Percentiles rank a stretch among this genome's conserved stretches.
Evolutionary conservation across 2,888 invertebrate genomes (phyloP).

Genomic region (Pachydiplax longipennis): DNA sequence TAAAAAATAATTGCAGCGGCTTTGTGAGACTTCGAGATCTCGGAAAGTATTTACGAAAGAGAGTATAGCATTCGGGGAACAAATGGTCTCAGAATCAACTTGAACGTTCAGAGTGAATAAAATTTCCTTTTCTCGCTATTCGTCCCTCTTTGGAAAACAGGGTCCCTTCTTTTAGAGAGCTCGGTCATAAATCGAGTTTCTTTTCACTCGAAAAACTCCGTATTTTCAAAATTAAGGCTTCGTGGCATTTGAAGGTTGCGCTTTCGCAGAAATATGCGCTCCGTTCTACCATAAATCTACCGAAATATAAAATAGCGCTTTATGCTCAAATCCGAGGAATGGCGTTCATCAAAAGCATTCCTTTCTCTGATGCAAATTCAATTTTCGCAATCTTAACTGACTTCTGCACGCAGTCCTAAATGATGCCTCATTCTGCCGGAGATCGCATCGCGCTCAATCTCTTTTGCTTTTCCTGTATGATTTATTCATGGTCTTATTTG

Average conservation of each 20-base stretch:
- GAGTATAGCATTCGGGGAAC: not conserved
- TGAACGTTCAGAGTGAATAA: not conserved
- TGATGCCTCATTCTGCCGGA: too few relatives aligned
- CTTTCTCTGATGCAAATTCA: too few relatives aligned
- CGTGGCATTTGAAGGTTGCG: not conserved
- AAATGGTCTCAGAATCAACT: not conserved
- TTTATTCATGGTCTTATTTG: too few relatives aligned
- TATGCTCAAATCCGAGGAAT: too few relatives aligned
- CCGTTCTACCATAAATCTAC: not conserved
- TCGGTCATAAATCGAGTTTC: conserved; percentile 12
- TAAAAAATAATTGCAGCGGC: not conserved
- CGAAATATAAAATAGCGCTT: not conserved
- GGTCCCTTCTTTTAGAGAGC: not conserved
- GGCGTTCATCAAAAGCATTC: too few relatives aligned
- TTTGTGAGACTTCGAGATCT: not conserved
- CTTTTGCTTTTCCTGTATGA: too few relatives aligned
- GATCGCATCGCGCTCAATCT: too few relatives aligned
- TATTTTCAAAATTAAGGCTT: not conserved
- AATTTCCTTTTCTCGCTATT: not conserved
- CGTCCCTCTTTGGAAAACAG: not conserved
- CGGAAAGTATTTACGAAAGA: not conserved
- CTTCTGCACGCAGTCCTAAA: too few relatives aligned
- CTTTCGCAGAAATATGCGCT: not conserved
- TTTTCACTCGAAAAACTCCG: not conserved
- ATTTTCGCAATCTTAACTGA: too few relatives aligned